These are phyloP conservation scores for Muscina levida DNA, from an alignment of 2,888 invertebrate species.

Conservation along the genomic window DNA sequence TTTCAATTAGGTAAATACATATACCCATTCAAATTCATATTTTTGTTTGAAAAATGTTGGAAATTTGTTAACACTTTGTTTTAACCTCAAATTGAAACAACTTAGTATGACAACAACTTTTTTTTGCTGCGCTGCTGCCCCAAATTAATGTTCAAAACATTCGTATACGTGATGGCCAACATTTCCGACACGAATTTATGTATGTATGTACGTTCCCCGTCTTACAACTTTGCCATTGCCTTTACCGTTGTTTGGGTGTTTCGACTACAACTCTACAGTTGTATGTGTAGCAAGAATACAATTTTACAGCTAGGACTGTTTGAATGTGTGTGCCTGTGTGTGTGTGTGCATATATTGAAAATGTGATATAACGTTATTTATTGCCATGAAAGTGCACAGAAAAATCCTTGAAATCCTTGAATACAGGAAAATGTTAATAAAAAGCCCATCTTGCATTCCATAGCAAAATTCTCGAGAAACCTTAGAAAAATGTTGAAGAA, in stretches of 20 bases:
- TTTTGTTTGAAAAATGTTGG: too few species aligned
- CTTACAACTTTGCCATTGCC: neutral
- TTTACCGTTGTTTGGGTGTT: conserved; percentile 19
- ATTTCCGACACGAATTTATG: conserved; percentile 8
- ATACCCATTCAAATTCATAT: too few species aligned
- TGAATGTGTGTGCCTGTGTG: conserved; percentile 33
- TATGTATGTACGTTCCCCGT: conserved; percentile 20
- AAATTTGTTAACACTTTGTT: too few species aligned
- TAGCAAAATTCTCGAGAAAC: neutral
- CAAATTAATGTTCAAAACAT: too few species aligned
- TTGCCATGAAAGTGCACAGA: conserved; percentile 46
- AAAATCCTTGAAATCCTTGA: conserved; percentile 34
- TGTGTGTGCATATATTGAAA: conserved; percentile 39
- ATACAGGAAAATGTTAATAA: conserved; percentile 21
- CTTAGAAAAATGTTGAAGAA: conserved; percentile 7
- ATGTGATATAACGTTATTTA: conserved; percentile 36
- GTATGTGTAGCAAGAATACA: neutral
- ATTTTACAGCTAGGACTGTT: neutral
- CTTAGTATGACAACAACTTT: too few species aligned
- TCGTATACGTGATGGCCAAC: too few species aligned
- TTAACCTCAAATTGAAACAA: too few species aligned
- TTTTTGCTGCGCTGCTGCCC: too few species aligned
- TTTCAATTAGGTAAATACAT: too few species aligned
- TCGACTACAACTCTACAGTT: too few species aligned
- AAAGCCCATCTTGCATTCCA: too few species aligned